Percentiles rank a stretch among this genome's conserved stretches.
Conservation (phyloP, 2,113 vertebrate genomes). For the Holacanthus passer region DNA sequence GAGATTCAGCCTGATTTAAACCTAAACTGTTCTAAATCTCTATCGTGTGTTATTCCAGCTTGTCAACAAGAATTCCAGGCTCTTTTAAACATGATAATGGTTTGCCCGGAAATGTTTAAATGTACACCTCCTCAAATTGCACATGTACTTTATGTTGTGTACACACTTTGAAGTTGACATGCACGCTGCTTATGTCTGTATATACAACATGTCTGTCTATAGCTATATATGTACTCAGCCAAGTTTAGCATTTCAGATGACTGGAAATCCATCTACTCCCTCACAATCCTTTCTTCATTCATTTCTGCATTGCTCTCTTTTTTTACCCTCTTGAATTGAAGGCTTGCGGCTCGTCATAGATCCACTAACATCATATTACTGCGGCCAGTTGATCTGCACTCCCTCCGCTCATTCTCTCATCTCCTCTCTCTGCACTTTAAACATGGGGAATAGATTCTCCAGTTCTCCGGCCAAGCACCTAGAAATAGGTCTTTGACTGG, state of each 20-base stretch:
- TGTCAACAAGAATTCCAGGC: background rate
- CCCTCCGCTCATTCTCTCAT: slow-evolving; percentile 51
- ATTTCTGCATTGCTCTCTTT: slow-evolving; percentile 7
- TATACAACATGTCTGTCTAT: slow-evolving; percentile 24
- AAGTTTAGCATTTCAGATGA: slow-evolving; percentile 34
- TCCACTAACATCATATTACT: slow-evolving; percentile 47
- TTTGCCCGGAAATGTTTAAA: background rate
- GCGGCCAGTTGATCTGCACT: slow-evolving; percentile 33
- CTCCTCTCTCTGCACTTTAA: slow-evolving; percentile 15
- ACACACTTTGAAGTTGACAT: slow-evolving; percentile 16
- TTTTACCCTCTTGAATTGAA: slow-evolving; percentile 50
- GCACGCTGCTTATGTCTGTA: slow-evolving; percentile 28
- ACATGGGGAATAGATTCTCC: slow-evolving; percentile 3
- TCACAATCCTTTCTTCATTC: slow-evolving; percentile 12
- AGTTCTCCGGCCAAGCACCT: slow-evolving; percentile 24
- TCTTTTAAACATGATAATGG: background rate
- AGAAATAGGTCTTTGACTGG: slow-evolving; percentile 29
- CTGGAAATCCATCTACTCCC: slow-evolving; percentile 17
- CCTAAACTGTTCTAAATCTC: background rate
- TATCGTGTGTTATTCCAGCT: background rate
- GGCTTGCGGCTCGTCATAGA: slow-evolving; percentile 43
- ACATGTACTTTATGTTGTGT: slow-evolving; percentile 7
- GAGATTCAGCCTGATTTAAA: slow-evolving; percentile 1
- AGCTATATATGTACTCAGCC: slow-evolving; percentile 25
- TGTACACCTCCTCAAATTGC: background rate